These are phyloP conservation scores for Phaonia tiefii DNA, from an alignment of 2,888 invertebrate species.

Conservation along the genomic window DNA sequence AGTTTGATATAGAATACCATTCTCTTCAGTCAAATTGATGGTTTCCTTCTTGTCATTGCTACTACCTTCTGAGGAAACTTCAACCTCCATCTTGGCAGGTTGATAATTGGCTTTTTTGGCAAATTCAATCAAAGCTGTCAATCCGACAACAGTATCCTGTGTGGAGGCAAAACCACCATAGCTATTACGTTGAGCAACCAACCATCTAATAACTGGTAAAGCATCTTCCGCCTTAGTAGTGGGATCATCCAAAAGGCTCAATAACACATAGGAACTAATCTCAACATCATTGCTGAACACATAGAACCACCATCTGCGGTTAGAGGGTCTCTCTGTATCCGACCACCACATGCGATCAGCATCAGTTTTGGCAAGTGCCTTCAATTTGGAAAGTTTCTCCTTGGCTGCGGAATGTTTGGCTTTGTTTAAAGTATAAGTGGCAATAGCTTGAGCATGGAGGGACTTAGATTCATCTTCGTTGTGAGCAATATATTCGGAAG, in stretches of 20 bases:
- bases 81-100: constrained; percentile 82
- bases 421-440: constrained; percentile 88
- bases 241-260: constrained; percentile 74
- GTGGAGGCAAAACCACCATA: constrained; percentile 89
- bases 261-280: constrained; percentile 74
- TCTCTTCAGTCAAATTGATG: constrained; percentile 87
- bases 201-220: constrained; percentile 85
- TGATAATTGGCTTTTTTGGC: constrained; percentile 81
- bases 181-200: constrained; percentile 86
- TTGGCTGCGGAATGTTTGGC: constrained; percentile 87
- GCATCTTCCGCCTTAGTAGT: constrained; percentile 72
- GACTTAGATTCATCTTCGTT: constrained; percentile 85
- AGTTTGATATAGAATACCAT: constrained; percentile 90
- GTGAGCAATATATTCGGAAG: constrained; percentile 87
- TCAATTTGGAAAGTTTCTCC: constrained; percentile 71
- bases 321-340: constrained; percentile 74
- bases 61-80: constrained; percentile 81
- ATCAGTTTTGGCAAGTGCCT: constrained; percentile 83
- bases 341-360: constrained; percentile 91
- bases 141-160: constrained; percentile 88
- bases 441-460: constrained; percentile 88
- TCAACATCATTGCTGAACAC: constrained; percentile 75
- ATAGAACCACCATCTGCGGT: constrained; percentile 80
- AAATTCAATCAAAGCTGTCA: constrained; percentile 84
- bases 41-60: constrained; percentile 72